These are phyloP conservation scores for Fragariocoptes setiger DNA, from an alignment of 1,140 invertebrate species.

Conservation along the genomic window DNA sequence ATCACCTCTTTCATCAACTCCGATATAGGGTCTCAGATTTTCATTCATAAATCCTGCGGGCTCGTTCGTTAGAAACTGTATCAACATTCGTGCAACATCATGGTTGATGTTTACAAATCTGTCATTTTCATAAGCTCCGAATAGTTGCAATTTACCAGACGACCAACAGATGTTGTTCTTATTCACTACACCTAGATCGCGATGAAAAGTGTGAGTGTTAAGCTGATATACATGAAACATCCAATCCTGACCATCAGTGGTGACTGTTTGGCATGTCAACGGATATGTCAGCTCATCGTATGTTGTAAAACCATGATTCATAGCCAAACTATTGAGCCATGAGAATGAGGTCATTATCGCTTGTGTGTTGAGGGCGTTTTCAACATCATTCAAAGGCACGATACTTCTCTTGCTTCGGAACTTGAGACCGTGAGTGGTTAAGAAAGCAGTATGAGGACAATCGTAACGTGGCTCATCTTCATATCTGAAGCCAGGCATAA, in stretches of 20 bases:
- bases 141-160: slow-evolving; percentile 34
- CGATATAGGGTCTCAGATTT: slow-evolving; percentile 37
- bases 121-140: slow-evolving; percentile 33
- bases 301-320: slow-evolving; percentile 54
- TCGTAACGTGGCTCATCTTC: neutral
- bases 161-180: slow-evolving; percentile 53
- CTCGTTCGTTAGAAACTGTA: slow-evolving; percentile 16
- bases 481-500: slow-evolving; percentile 7
- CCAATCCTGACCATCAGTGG: slow-evolving; percentile 49
- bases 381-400: slow-evolving; percentile 19
- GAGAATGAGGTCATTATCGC: slow-evolving; percentile 39
- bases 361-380: slow-evolving; percentile 30
- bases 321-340: slow-evolving; percentile 44
- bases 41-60: slow-evolving; percentile 25
- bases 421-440: slow-evolving; percentile 31
- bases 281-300: slow-evolving; percentile 61
- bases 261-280: slow-evolving; percentile 41
- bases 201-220: slow-evolving; percentile 38
- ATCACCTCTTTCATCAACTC: slow-evolving; percentile 29
- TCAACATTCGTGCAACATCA: slow-evolving; percentile 32
- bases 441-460: slow-evolving; percentile 22
- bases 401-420: slow-evolving; percentile 14
- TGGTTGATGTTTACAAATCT: slow-evolving; percentile 41
- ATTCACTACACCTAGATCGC: slow-evolving; percentile 17
- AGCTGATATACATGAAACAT: slow-evolving; percentile 56